Base-by-base conservation (phyloP, 1,140 invertebrate genomes). In the Pogonognathellus flavescens region DNA sequence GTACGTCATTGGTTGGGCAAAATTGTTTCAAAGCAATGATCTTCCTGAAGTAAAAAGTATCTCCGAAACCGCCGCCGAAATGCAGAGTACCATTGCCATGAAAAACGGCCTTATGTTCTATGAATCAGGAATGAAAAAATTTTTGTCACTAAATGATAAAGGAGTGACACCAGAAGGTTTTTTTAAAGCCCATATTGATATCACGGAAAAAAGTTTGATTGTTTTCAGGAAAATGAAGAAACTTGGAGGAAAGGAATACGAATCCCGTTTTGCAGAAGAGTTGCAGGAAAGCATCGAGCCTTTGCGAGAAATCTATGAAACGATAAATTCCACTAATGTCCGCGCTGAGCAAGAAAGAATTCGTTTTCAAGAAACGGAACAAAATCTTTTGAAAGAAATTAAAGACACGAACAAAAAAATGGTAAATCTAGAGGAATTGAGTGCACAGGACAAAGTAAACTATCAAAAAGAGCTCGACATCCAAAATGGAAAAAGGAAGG, bases 171-270 rank as follows among this genome's bases (percentile, higher is more conserved):
- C 18, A 0, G 5, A 18, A 6, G 5, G 22, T 20, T 62, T 62
- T 18, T 2, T n/a, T 0, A 18, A 1, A 4, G 2, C 10, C 7
- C 59, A 62, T 62, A 10, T 22, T 7, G 59, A 22, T 2, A 20
- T 62, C 7, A 11, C 14, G 22, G 59, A 62, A 18, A 62, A 62
- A 62, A 3, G 0, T 22, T 5, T 62, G 18, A 9, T 2, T 0
- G 59, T n/a, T 62, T 62, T 62, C 22, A 62, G 18, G n/a, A 62
- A 22, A 62, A 62, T 22, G 14, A 62, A 62, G 8, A 62, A 62
- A 62, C 18, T 62, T 1, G 59, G 59, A 22, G 59, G 59, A 5
- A 62, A 22, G 18, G 1, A 5, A 1, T 62, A 22, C 22, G 59
- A 62, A 9, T 18, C 18, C 0, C n/a, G 2, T 1, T 62, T 62